These are phyloP conservation scores for Ariopsis seemanni DNA, from an alignment of 2,113 vertebrate species.

Conservation along the genomic window DNA sequence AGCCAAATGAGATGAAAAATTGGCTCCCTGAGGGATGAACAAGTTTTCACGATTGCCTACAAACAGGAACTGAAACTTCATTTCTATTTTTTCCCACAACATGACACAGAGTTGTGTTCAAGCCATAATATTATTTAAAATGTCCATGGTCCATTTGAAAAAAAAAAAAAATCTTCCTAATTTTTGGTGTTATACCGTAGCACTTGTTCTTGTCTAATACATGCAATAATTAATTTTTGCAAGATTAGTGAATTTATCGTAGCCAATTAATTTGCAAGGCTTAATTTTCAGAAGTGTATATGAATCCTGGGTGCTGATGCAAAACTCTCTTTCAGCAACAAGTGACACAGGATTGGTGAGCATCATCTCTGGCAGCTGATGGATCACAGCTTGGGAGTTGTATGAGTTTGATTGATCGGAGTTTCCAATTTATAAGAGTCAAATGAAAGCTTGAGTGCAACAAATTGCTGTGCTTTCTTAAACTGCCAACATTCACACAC, in stretches of 20 bases:
- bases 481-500: not conserved
- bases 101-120: not conserved
- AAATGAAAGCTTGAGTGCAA: not conserved
- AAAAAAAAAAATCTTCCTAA: not conserved
- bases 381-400: not conserved
- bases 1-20: not conserved
- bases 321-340: not conserved
- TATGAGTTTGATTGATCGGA: not conserved
- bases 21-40: conserved; percentile 5
- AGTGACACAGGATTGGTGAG: not conserved
- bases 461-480: not conserved
- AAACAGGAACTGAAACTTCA: conserved; percentile 18
- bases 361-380: not conserved
- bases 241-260: not conserved
- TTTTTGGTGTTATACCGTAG: too few relatives aligned
- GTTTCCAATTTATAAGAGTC: not conserved
- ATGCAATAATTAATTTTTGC: not conserved
- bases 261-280: not conserved
- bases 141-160: not conserved
- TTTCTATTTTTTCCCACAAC: conserved; percentile 22
- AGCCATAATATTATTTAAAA: conserved; percentile 8
- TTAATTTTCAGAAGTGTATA: not conserved
- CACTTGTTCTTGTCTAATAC: not conserved
- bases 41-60: conserved; percentile 31
- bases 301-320: not conserved